phyloP scores from a whole-genome alignment of 2,888 invertebrate species.

The Zaprionus bogoriensis region DNA sequence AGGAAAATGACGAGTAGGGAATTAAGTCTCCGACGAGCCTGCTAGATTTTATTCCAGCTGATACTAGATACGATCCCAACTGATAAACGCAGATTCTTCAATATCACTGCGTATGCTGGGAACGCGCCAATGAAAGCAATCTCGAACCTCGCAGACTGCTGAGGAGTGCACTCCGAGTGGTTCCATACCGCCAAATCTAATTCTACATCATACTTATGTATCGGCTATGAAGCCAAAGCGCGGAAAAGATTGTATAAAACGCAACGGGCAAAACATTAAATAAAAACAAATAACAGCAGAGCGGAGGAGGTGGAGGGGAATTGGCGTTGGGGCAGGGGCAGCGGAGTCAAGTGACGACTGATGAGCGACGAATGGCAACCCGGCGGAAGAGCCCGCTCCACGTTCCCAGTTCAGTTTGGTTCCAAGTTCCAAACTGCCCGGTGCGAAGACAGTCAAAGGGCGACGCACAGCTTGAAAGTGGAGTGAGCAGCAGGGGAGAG shows the following conservation, averaged over 20 bases:
- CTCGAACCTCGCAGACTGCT: too few species aligned
- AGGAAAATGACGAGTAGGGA: too few species aligned
- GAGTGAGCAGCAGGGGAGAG: not conserved
- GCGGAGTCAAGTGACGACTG: conserved; percentile 5
- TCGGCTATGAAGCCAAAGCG: conserved; percentile 22
- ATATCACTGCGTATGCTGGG: too few species aligned
- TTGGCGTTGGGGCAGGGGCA: conserved; percentile 2
- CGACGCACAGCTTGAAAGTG: conserved; percentile 49
- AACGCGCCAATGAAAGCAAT: too few species aligned
- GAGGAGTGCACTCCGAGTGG: too few species aligned
- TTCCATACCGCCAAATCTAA: not conserved
- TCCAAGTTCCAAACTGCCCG: conserved; percentile 33
- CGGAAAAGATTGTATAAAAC: conserved; percentile 2
- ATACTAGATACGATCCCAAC: too few species aligned
- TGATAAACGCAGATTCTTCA: too few species aligned
- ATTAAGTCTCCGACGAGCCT: too few species aligned
- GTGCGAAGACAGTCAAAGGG: conserved; percentile 57
- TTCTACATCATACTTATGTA: conserved; percentile 7
- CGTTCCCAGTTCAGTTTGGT: conserved; percentile 30
- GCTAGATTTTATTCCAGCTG: too few species aligned
- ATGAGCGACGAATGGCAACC: not conserved
- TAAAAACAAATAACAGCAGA: conserved; percentile 46
- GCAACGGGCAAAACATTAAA: conserved; percentile 40
- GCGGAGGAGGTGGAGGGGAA: not conserved
- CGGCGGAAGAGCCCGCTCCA: conserved; percentile 15